Evolutionary conservation across 2,797 vertebrate genomes (phyloP).

Genomic region (Uromys caudimaculatus): DNA sequence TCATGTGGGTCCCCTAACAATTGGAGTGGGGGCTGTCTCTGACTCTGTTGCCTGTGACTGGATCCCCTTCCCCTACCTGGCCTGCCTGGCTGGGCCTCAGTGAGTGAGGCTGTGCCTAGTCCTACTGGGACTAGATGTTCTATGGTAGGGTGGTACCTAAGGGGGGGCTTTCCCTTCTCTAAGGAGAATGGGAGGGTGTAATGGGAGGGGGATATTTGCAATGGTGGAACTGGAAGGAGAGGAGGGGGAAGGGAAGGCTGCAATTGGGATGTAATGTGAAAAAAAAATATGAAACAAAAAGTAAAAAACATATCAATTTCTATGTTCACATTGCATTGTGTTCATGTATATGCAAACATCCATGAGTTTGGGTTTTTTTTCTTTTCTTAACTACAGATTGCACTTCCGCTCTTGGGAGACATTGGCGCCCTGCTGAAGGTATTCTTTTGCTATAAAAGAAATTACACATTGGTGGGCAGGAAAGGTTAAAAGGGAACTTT

Average conservation of each 20-base stretch:
- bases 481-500: slow-evolving; percentile 46
- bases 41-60: not conserved
- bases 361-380: not conserved
- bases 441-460: slow-evolving; percentile 75
- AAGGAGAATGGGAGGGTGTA: not conserved
- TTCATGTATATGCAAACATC: not conserved
- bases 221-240: not conserved
- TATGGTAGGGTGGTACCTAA: not conserved
- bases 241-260: not conserved
- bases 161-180: not conserved
- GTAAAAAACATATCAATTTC: not conserved
- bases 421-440: slow-evolving; percentile 95
- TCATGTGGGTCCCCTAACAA: not conserved
- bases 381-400: slow-evolving; percentile 89
- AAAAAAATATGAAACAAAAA: not conserved
- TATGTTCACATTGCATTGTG: not conserved
- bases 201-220: not conserved
- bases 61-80: not conserved
- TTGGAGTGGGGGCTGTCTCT: not conserved
- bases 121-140: not conserved
- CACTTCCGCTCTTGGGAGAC: slow-evolving; percentile 96
- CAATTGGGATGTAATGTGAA: not conserved
- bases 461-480: not conserved
- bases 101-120: not conserved
- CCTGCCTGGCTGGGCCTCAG: not conserved